Conservation (phyloP, 1,140 invertebrate species). For the Neoseiulus cucumeris region DNA sequence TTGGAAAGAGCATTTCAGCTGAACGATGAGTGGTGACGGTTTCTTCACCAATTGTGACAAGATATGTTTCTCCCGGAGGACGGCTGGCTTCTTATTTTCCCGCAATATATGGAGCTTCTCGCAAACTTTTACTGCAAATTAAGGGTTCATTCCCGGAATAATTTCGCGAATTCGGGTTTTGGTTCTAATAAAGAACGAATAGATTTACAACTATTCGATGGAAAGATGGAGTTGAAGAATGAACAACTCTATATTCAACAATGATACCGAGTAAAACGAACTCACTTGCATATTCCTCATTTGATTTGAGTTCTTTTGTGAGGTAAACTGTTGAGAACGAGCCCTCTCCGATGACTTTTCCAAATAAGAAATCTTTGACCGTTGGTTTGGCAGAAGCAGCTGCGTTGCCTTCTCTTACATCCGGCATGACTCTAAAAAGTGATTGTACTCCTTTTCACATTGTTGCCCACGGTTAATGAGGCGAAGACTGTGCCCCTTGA, state of each 20-base stretch:
- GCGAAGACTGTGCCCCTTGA: too few relatives aligned
- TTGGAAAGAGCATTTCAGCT: slow-evolving; percentile 89
- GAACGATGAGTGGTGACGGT: slow-evolving; percentile 58
- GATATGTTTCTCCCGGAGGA: slow-evolving; percentile 77
- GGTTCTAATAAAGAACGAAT: too few relatives aligned
- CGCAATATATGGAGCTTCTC: slow-evolving; percentile 75
- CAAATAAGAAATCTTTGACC: slow-evolving; percentile 2
- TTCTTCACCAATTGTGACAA: slow-evolving; percentile 47
- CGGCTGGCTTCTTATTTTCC: slow-evolving; percentile 79
- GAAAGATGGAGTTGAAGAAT: too few relatives aligned
- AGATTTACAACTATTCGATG: too few relatives aligned
- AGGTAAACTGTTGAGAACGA: slow-evolving; percentile 2
- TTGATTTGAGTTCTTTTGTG: background rate
- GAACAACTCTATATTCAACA: too few relatives aligned
- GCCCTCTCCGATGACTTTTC: background rate
- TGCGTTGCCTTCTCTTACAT: too few relatives aligned
- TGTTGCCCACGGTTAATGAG: too few relatives aligned
- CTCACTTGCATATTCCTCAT: slow-evolving; percentile 9
- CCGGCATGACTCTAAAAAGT: too few relatives aligned
- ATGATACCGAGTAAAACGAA: too few relatives aligned
- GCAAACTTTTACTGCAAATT: slow-evolving; percentile 73
- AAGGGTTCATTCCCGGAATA: background rate
- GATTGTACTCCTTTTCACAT: too few relatives aligned
- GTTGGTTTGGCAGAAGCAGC: background rate
- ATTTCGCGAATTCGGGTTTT: too few relatives aligned